Evolutionary conservation across 1,140 invertebrate genomes (phyloP), one percentile per base, ranked within the genome.

Genomic region (Solenopsis invicta): DNA sequence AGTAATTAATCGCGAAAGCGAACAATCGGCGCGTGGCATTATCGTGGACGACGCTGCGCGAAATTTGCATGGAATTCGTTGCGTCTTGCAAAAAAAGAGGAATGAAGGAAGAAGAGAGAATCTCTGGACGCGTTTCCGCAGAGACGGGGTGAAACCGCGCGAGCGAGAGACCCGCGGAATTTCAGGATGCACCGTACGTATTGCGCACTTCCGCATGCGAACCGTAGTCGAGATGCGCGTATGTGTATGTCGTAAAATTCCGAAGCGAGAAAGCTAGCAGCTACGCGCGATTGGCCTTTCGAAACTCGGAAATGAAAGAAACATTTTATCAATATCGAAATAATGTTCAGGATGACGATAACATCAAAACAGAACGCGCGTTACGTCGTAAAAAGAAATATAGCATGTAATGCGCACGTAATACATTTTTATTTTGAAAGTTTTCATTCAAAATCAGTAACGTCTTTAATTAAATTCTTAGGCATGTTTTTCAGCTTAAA

Each of bases 1-100:
- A 62, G 84, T 75, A 89, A 89, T 89, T 89, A 89, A 89, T 85
- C 84, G 59, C 84, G 88, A 66, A 52, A 89, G 76, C 67, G 85
- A 76, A 89, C 82, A 67, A 86, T 88, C 52, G 66, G 45, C 77
- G 62, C 29, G 66, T 56, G 67, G 87, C 86, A 41, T 52, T 75
- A 75, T 29, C 29, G 71, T 18, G 34, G 4, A 56, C 50, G 12
- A 9, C 45, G 50, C 56, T 8, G 29, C 67, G 54, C 29, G 81
- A 89, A 82, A 82, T 89, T 71, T 66, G 16, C 34, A 61, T 45
- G 16, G 76, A 50, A 67, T 74, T 61, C 52, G 48, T 29, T 41
- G 29, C 29, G 10, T 16, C n/a, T 9, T 18, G n/a, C 18, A 9
- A 48, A 16, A 10, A 21, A 66, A 41, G n/a, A 67, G 45, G 21